A percentile compares a stretch with the other conserved stretches of the same genome.
phyloP scores from a whole-genome alignment of 2,797 vertebrate genomes.

The Clarias fuscus region DNA sequence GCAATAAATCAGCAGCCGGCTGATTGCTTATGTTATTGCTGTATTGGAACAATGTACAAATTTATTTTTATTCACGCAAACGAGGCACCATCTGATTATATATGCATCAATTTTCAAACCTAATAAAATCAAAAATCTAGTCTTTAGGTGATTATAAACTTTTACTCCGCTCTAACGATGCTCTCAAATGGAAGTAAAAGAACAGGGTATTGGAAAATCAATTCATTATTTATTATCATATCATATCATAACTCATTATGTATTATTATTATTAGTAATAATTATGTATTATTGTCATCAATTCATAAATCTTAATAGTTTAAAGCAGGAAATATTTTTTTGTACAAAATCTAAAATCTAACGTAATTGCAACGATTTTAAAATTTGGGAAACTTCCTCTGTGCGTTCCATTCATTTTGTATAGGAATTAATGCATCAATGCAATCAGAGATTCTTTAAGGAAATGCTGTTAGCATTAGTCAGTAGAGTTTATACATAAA shows the following conservation, averaged over 20 bases:
- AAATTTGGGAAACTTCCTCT: neutral
- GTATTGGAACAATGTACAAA: neutral
- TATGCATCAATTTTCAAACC: slow-evolving; percentile 5
- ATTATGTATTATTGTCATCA: no score
- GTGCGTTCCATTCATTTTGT: neutral
- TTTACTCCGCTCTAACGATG: neutral
- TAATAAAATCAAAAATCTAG: slow-evolving; percentile 7
- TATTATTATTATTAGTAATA: no score
- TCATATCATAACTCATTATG: no score
- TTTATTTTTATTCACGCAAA: neutral
- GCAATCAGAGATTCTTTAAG: neutral
- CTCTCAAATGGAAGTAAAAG: neutral
- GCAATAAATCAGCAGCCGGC: no score
- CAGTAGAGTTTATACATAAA: neutral
- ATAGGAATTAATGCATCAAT: neutral
- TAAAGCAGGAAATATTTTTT: neutral
- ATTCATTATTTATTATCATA: no score
- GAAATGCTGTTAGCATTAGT: neutral
- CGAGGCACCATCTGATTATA: slow-evolving; percentile 1
- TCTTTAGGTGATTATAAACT: neutral
- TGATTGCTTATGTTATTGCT: slow-evolving; percentile 7
- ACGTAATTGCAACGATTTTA: neutral
- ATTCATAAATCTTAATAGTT: no score
- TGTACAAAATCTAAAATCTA: neutral
- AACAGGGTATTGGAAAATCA: neutral